A percentile compares a stretch with the other conserved stretches of the same genome.
Conservation (phyloP, 2,113 vertebrate genomes). For the Mastomys coucha region DNA sequence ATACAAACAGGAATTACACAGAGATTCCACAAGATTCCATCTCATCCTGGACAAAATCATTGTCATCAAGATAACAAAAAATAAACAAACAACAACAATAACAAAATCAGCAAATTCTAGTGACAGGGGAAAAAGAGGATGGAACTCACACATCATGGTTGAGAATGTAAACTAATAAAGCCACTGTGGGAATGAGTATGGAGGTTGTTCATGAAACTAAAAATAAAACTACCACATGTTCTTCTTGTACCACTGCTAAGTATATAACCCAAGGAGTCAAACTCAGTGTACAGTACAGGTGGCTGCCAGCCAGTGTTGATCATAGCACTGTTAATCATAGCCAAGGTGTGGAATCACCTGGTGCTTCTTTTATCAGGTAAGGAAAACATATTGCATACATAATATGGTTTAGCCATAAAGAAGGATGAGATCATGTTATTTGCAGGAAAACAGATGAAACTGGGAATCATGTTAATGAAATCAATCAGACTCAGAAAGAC, state of each 20-base stretch:
- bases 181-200: neutral
- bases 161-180: neutral
- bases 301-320: neutral
- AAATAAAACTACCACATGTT: neutral
- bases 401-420: neutral
- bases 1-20: neutral
- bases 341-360: neutral
- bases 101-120: neutral
- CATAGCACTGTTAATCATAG: too few relatives aligned
- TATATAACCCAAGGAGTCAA: neutral
- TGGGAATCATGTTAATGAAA: neutral
- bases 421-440: neutral
- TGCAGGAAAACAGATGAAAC: neutral
- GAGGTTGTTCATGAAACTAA: neutral
- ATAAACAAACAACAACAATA: too few relatives aligned
- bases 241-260: neutral
- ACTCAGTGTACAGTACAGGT: neutral
- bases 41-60: neutral
- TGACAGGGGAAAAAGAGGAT: neutral
- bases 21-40: neutral
- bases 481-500: neutral
- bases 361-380: neutral
- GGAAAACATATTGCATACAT: neutral
- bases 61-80: neutral
- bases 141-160: neutral